phyloP scores from a whole-genome alignment of 2,113 vertebrate genomes.

The Mionectes macconnelli region DNA sequence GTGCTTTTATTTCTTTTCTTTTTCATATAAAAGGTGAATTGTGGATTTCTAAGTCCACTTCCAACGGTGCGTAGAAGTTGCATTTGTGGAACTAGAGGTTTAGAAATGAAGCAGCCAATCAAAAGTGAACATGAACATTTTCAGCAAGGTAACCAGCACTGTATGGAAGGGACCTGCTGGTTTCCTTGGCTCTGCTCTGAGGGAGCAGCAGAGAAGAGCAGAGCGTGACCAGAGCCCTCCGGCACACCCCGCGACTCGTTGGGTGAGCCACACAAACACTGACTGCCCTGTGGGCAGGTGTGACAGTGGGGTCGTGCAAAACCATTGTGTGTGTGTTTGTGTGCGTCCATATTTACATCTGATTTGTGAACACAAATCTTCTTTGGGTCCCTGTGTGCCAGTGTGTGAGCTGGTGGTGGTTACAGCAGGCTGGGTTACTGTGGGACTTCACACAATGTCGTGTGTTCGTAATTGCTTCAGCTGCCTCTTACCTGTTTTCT shows the following conservation, averaged over 20 bases:
- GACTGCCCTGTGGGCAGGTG: not conserved
- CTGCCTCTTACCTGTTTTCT: not conserved
- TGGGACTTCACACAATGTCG: not conserved
- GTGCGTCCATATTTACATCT: rapidly evolving
- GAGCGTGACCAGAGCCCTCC: rapidly evolving
- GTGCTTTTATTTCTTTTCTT: not conserved
- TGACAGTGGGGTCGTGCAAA: not conserved
- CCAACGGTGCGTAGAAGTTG: not conserved
- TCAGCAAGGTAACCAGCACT: rapidly evolving
- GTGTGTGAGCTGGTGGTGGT: not conserved
- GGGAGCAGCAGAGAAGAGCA: not conserved
- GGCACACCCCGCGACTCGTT: rapidly evolving
- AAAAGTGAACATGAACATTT: not conserved
- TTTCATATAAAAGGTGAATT: not conserved
- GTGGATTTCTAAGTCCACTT: not conserved
- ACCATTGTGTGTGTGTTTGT: not conserved
- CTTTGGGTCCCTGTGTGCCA: not conserved
- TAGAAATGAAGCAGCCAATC: not conserved
- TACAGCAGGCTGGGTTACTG: not conserved
- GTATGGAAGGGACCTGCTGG: rapidly evolving
- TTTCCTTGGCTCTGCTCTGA: not conserved
- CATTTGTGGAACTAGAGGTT: not conserved
- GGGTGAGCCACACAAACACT: not conserved
- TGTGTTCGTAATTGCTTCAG: not conserved
- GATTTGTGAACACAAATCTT: not conserved